Conservation (phyloP, 1,140 invertebrate genomes). For the Musca domestica region DNA sequence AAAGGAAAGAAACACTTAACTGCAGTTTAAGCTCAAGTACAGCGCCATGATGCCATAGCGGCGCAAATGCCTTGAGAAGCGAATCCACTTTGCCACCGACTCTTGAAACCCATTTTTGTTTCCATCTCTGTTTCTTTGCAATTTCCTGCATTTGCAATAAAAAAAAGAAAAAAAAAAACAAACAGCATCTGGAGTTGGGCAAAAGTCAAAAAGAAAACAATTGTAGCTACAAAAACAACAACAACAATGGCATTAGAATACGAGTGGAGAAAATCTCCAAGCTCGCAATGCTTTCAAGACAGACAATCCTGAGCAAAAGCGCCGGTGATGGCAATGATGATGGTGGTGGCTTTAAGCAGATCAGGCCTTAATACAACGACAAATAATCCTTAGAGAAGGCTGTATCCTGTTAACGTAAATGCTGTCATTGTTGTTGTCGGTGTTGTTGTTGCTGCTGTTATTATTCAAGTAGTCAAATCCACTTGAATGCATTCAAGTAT, state of each 20-base stretch:
- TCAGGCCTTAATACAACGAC: constrained; percentile 1
- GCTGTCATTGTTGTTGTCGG: neutral
- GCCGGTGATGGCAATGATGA: too few species aligned
- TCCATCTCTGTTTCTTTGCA: neutral
- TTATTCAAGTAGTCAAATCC: constrained; percentile 12
- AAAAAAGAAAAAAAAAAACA: neutral
- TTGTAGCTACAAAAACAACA: neutral
- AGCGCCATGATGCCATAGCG: neutral
- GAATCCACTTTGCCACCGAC: too few species aligned
- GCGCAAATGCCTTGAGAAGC: too few species aligned
- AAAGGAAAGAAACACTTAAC: constrained; percentile 3
- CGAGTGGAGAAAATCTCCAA: neutral
- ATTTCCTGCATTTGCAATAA: constrained; percentile 4
- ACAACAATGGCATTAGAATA: neutral
- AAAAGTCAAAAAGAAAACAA: constrained; percentile 2
- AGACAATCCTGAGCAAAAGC: neutral
- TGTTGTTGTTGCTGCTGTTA: neutral
- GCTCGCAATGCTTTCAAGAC: neutral
- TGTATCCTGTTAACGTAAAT: too few species aligned
- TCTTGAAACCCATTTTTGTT: neutral
- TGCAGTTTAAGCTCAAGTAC: constrained; percentile 17
- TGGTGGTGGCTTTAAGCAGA: constrained; percentile 9
- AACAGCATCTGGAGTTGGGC: neutral
- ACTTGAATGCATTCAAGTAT: constrained; percentile 21
- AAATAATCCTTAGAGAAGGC: constrained; percentile 7